Evolutionary conservation across 1,140 invertebrate genomes (phyloP).

Genomic region (Cardiocondyla obscurior): DNA sequence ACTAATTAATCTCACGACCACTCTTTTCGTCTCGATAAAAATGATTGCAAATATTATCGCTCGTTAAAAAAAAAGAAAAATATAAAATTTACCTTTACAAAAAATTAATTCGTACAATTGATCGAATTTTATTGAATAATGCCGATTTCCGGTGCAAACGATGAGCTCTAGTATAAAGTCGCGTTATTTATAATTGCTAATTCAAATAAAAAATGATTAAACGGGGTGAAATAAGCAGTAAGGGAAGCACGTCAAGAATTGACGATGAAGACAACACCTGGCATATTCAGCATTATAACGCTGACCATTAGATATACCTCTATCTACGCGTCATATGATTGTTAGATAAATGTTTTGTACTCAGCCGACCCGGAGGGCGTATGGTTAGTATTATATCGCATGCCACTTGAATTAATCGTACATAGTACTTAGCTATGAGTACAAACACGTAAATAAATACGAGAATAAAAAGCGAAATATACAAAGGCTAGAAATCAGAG

Average conservation of each 20-base stretch:
- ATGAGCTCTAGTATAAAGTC: neutral
- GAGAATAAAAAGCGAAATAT: conserved; percentile 80
- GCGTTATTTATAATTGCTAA: neutral
- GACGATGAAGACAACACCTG: conserved; percentile 56
- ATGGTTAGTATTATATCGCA: conserved; percentile 73
- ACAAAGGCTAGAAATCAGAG: conserved; percentile 76
- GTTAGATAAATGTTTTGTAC: conserved; percentile 82
- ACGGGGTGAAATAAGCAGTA: conserved; percentile 35
- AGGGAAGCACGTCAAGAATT: conserved; percentile 59
- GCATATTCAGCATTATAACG: neutral
- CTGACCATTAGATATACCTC: neutral
- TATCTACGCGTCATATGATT: conserved; percentile 56
- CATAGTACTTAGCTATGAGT: conserved; percentile 70
- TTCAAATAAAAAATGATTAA: conserved; percentile 29
- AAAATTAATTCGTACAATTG: too few species aligned
- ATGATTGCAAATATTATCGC: neutral
- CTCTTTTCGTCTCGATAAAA: neutral
- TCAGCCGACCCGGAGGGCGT: conserved; percentile 76
- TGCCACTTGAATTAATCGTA: conserved; percentile 56
- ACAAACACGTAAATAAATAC: conserved; percentile 81
- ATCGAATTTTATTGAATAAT: neutral
- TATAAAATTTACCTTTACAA: too few species aligned
- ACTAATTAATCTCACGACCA: neutral
- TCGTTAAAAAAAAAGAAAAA: conserved; percentile 7
- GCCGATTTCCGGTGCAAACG: neutral